Conservation (phyloP, 2,888 invertebrate genomes). For the Cancer borealis region DNA sequence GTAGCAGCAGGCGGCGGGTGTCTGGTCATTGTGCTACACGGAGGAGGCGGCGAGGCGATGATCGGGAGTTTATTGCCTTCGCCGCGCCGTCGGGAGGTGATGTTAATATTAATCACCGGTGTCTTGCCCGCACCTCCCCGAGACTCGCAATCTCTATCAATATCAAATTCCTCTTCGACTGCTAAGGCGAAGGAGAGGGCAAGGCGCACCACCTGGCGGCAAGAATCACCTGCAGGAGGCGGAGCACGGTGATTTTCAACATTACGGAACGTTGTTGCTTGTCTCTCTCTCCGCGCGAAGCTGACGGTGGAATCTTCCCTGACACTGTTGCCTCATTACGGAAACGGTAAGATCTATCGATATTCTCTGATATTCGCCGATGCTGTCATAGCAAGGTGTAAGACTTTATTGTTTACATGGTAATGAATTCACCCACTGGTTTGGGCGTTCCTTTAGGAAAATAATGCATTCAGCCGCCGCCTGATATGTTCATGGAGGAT, state of each 20-base stretch:
- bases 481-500: conserved; percentile 47
- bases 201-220: neutral
- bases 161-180: conserved; percentile 8
- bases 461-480: conserved; percentile 57
- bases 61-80: neutral
- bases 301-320: conserved; percentile 51
- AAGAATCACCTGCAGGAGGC: neutral
- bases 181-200: neutral
- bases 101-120: conserved; percentile 41
- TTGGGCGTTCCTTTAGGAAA: conserved; percentile 60
- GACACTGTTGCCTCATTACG: conserved; percentile 63
- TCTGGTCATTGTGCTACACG: neutral
- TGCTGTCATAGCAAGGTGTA: conserved; percentile 62
- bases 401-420: conserved; percentile 70
- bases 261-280: neutral
- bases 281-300: neutral
- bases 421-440: conserved; percentile 62
- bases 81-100: neutral
- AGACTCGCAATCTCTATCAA: conserved; percentile 34
- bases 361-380: conserved; percentile 62
- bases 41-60: neutral
- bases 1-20: neutral
- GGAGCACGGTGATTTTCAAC: neutral
- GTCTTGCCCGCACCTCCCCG: neutral
- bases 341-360: conserved; percentile 66